Evolutionary conservation across 1,140 invertebrate species (phyloP), one percentile per base, ranked within the genome.

Genomic region (Holcopasites calliopsidis): DNA sequence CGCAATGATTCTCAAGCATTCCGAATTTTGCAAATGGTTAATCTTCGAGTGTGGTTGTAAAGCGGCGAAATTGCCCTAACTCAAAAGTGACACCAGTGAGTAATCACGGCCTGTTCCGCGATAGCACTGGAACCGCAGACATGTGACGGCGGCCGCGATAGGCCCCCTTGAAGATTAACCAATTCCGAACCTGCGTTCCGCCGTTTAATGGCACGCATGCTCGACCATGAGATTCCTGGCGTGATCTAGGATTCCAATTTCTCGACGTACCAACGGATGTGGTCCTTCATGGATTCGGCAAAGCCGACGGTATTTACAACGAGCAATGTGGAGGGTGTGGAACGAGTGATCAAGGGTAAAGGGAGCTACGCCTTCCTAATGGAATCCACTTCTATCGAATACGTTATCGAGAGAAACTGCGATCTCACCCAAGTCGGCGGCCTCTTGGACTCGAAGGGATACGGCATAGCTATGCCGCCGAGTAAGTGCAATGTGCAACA

Each of bases 301-400:
- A 92, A 95, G 55, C 96, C 96, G 0, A 94, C 95, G 0, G 97
- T 97, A 16, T 98, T 98, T 88, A 96, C 96, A 2, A 93, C 93
- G 60, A 97, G 94, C 80, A 98, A 97, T 89, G 93, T 94, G 7
- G 96, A 98, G 89, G 97, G 97, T 0, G 96, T 98, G 1, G 95
- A 97, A 26, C 92, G 96, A 35, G 97, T 98, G 0, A 93, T 96
- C 44, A 95, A 96, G 86, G 96, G 95, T 6, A 96, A 96, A 86
- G 97, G 97, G 55, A 95, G 94, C 50, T 98, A 98, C 88, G 97
- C 97, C 1, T 98, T 97, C 88, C 92, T 98, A 8, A 98, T 98
- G 97, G 97, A 98, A 92, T 98, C 97, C 10, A 97, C 97, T 2
- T 96, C 96, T 13, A 97, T 97, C 70, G 97, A 98, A 88, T 98